Evolutionary conservation across 2,113 vertebrate species (phyloP).

Genomic region (Sterrhoptilus dennistouni): DNA sequence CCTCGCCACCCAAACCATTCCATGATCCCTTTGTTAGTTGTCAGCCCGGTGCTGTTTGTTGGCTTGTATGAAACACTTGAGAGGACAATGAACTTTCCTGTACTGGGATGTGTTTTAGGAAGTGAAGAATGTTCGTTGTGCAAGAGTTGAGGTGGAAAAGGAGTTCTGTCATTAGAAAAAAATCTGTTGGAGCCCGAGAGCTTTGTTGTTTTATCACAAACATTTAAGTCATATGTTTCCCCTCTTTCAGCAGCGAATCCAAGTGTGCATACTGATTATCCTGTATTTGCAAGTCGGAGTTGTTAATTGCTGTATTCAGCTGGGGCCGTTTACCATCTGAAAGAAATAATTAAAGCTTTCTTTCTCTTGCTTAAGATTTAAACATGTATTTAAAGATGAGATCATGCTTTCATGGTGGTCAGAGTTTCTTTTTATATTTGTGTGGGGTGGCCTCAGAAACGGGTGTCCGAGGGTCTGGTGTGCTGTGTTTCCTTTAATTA

Average conservation of each 20-base stretch:
- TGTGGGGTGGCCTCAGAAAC: slow-evolving; percentile 12
- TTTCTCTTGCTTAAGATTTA: slow-evolving; percentile 6
- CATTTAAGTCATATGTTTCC: not conserved
- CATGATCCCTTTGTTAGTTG: not conserved
- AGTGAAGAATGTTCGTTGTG: not conserved
- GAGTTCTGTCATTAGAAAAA: not conserved
- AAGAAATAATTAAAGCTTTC: slow-evolving; percentile 53
- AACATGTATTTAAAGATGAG: slow-evolving; percentile 55
- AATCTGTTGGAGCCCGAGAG: not conserved
- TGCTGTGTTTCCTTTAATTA: slow-evolving; percentile 43
- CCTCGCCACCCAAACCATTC: not conserved
- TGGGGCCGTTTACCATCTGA: slow-evolving; percentile 18
- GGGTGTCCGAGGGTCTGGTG: not conserved
- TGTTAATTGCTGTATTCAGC: slow-evolving; percentile 1
- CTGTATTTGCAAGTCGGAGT: slow-evolving; percentile 22
- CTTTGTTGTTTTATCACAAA: not conserved
- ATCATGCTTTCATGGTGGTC: slow-evolving; percentile 34
- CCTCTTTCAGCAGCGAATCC: not conserved
- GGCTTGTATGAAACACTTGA: not conserved
- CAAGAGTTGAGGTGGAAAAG: not conserved
- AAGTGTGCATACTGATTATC: not conserved
- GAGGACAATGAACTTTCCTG: not conserved
- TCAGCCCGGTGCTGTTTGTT: not conserved
- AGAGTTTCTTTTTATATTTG: not conserved
- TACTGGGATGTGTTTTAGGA: not conserved